These are phyloP conservation scores for Crenuchus spilurus DNA, from an alignment of 2,797 vertebrate species.

Conservation along the genomic window DNA sequence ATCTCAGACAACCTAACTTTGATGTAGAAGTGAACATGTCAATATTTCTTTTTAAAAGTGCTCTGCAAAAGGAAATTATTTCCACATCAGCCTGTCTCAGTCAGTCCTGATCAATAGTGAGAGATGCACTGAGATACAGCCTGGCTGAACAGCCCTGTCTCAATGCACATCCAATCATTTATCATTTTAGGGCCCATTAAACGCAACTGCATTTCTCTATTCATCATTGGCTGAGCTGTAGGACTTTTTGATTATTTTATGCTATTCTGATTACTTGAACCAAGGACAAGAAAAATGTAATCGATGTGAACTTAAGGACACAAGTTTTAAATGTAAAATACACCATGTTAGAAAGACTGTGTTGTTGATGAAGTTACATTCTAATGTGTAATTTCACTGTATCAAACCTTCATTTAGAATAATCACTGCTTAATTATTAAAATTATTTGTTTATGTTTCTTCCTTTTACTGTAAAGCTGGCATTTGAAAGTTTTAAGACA, in stretches of 20 bases:
- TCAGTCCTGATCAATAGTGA: conserved; percentile 13
- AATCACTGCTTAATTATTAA: too few species aligned
- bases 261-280: background rate
- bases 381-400: too few species aligned
- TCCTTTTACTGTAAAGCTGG: too few species aligned
- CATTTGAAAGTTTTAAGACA: too few species aligned
- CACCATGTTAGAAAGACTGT: background rate
- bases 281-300: background rate
- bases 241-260: background rate
- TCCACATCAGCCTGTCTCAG: conserved; percentile 21
- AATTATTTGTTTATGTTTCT: too few species aligned
- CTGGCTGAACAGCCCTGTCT: background rate
- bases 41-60: conserved; percentile 3
- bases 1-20: background rate
- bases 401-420: too few species aligned
- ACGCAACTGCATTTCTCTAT: conserved; percentile 10
- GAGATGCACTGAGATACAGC: conserved; percentile 14
- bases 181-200: conserved; percentile 18
- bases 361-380: too few species aligned
- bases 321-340: background rate
- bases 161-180: background rate
- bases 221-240: background rate
- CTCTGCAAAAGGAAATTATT: background rate
- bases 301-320: background rate
- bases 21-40: conserved; percentile 15